Evolutionary conservation across 2,888 invertebrate species (phyloP).

Genomic region (Exocentrus adspersus): DNA sequence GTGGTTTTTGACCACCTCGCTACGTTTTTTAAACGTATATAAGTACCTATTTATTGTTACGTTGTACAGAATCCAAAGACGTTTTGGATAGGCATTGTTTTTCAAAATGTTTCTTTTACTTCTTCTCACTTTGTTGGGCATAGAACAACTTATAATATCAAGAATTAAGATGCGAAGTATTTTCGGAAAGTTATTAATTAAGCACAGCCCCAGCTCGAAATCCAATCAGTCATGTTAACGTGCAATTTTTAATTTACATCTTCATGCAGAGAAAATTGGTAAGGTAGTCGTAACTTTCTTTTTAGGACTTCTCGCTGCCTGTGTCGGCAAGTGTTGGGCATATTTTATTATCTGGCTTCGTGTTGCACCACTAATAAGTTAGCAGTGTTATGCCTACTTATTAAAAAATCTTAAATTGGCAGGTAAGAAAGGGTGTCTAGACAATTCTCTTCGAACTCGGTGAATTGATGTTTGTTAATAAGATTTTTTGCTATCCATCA

Average conservation of each 20-base stretch:
- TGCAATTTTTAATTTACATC: conserved; percentile 4
- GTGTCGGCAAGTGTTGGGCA: conserved; percentile 1
- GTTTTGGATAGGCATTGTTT: too few species aligned
- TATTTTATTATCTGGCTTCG: background rate
- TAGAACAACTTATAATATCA: too few species aligned
- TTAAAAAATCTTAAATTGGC: background rate
- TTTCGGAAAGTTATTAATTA: too few species aligned
- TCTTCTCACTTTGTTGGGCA: too few species aligned
- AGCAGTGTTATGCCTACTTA: background rate
- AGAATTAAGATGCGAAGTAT: too few species aligned
- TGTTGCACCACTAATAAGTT: conserved; percentile 1
- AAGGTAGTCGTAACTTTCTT: background rate
- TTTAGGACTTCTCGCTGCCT: conserved; percentile 3
- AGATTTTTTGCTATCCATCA: background rate
- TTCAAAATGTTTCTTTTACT: too few species aligned
- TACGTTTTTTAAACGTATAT: too few species aligned
- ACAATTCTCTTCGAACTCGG: background rate
- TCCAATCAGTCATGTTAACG: background rate
- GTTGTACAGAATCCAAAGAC: too few species aligned
- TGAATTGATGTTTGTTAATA: background rate
- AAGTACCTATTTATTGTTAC: too few species aligned
- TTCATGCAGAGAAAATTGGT: conserved; percentile 10
- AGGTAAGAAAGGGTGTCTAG: background rate
- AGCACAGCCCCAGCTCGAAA: background rate
- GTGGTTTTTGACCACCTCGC: too few species aligned